phyloP scores from a whole-genome alignment of 2,113 vertebrate genomes.

The Xyrauchen texanus region DNA sequence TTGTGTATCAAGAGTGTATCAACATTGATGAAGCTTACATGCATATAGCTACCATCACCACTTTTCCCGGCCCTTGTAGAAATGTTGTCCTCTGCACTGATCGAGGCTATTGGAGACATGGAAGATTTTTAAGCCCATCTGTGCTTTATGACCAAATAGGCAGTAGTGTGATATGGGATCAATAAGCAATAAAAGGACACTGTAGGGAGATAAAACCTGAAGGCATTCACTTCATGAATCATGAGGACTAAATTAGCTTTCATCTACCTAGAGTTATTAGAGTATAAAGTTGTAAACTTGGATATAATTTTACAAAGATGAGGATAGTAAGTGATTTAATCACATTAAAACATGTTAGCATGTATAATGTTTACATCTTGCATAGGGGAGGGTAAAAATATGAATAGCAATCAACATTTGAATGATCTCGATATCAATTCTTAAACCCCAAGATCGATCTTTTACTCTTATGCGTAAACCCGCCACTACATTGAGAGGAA shows the following conservation, averaged over 20 bases:
- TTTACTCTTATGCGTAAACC: no score
- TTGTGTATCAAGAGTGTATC: no score
- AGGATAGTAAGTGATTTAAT: no score
- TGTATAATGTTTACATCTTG: no score
- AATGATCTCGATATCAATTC: no score
- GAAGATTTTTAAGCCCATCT: neutral
- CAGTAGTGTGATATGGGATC: neutral
- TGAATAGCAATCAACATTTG: no score
- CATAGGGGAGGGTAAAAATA: no score
- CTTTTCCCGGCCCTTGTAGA: slow-evolving; percentile 93
- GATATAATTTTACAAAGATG: no score
- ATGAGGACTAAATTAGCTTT: neutral
- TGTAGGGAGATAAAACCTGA: neutral
- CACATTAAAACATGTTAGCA: no score
- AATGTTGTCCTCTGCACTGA: slow-evolving; percentile 83
- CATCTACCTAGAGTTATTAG: neutral
- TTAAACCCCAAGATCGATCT: no score
- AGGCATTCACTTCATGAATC: neutral
- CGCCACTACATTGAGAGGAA: no score
- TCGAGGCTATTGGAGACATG: slow-evolving; percentile 79
- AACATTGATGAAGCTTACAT: slow-evolving; percentile 83
- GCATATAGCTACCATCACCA: slow-evolving; percentile 98
- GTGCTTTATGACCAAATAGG: neutral
- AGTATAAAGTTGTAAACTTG: no score
- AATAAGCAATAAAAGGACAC: neutral